Conservation (phyloP, 1,140 invertebrate genomes). For the Neodiprion lecontei region DNA sequence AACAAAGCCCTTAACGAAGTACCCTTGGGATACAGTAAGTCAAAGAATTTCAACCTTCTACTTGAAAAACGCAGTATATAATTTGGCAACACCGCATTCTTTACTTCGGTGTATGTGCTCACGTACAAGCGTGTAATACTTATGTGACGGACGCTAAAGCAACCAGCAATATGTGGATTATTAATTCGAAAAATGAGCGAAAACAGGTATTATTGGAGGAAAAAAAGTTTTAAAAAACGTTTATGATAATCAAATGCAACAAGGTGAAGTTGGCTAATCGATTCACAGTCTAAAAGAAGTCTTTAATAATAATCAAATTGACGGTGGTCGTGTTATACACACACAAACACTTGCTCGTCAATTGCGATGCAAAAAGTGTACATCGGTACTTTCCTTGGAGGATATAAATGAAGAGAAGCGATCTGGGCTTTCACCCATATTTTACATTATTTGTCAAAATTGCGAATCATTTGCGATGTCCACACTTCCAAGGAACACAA, state of each 20-base stretch:
- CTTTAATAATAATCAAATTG: not conserved
- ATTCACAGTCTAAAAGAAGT: not conserved
- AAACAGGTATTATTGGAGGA: slow-evolving; percentile 11
- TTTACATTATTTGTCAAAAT: slow-evolving; percentile 12
- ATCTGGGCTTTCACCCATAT: slow-evolving; percentile 7
- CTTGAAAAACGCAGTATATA: too few species aligned
- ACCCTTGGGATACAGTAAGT: too few species aligned
- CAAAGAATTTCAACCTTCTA: too few species aligned
- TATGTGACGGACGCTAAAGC: too few species aligned
- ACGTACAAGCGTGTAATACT: too few species aligned
- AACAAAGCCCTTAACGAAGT: too few species aligned
- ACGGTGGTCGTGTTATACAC: slow-evolving; percentile 3
- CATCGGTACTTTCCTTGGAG: slow-evolving; percentile 10
- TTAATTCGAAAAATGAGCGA: too few species aligned
- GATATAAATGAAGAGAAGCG: slow-evolving; percentile 11
- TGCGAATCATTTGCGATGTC: slow-evolving; percentile 1
- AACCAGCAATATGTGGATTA: too few species aligned
- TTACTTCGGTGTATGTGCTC: too few species aligned
- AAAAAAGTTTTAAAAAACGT: slow-evolving; percentile 11
- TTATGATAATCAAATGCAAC: not conserved
- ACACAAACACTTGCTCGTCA: slow-evolving; percentile 6
- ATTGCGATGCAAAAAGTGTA: slow-evolving; percentile 13
- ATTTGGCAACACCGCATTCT: too few species aligned
- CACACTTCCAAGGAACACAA: not conserved
- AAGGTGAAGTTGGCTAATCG: not conserved